These are phyloP conservation scores for Carpatolechia fugitivella DNA, from an alignment of 2,888 invertebrate genomes.

Conservation along the genomic window DNA sequence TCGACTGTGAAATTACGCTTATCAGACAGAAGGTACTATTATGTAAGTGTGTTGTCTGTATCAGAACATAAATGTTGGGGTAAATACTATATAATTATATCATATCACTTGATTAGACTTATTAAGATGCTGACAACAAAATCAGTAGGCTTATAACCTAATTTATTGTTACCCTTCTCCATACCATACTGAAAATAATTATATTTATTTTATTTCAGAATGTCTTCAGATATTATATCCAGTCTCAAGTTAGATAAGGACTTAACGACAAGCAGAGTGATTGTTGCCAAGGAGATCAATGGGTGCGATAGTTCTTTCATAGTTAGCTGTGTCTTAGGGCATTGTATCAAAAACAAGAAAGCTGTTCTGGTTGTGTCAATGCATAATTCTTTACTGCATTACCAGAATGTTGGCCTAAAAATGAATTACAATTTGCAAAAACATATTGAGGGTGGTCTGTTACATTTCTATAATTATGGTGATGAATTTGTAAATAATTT, in stretches of 20 bases:
- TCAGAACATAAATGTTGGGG: background rate
- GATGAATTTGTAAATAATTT: constrained; percentile 42
- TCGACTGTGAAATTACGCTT: background rate
- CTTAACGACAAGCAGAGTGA: constrained; percentile 72
- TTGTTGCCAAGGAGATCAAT: constrained; percentile 84
- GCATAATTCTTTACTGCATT: constrained; percentile 86
- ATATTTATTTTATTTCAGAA: constrained; percentile 51
- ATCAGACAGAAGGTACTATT: constrained; percentile 2
- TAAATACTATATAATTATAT: background rate
- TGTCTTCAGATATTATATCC: constrained; percentile 81
- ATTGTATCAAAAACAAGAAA: constrained; percentile 80
- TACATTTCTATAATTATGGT: constrained; percentile 54
- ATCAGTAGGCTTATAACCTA: no score
- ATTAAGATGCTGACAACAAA: no score
- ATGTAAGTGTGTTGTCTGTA: constrained; percentile 13
- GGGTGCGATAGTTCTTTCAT: constrained; percentile 86
- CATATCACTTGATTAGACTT: background rate
- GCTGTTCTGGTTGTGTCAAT: constrained; percentile 82
- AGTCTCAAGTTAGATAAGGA: constrained; percentile 82
- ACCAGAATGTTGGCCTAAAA: constrained; percentile 85
- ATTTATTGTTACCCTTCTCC: no score
- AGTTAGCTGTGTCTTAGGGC: constrained; percentile 82
- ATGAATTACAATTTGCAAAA: constrained; percentile 84
- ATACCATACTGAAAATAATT: no score
- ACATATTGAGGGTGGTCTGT: constrained; percentile 52